Evolutionary conservation across 1,140 invertebrate species (phyloP), one percentile per base, ranked within the genome.

Genomic region (Drosophila sucinea): DNA sequence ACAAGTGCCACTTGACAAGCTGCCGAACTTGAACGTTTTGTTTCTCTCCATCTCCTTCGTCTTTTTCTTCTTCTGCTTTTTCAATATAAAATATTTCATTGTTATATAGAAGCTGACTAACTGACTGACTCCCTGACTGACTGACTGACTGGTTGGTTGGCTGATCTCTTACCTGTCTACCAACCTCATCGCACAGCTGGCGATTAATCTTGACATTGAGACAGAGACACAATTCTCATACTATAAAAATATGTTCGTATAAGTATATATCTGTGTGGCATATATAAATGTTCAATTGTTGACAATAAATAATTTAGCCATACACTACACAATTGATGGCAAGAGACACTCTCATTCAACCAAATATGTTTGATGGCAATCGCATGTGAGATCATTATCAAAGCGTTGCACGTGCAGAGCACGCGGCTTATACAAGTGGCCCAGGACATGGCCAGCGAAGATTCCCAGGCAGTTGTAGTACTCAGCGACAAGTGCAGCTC

Each of bases 1-100:
- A 83, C 87, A 86, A 90, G 85, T 90, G 89, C 63, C 87, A 84
- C 87, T 90, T 89, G 89, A 90, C 87, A 85, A 90, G 80, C 89
- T 90, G 87, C 84, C 84, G 84, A 89, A 90, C 84, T 90, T 89
- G 81, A 90, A 79, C 69, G 76, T 85, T 67, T 81, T 74, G 65
- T 72, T 75, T 55, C 62, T 78, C 70, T 67, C 17, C 66, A 73
- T 58, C 75, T 70, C 70, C 70, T 66, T 75, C 62, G 55, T 27
- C 55, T 60, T 72, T 67, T 75, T 58, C 75, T 70, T 73, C 70
- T 66, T 75, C 62, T 61, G n/a, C 55, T 60, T 72, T 67, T 57
- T 66, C 77, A 73, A 67, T 80, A 67, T 80, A 75, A 69, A 72
- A 79, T 85, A 81, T 79, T 79, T 75, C 81, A 90, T 90, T 89